Conservation (phyloP, 2,888 invertebrate genomes). For the Laspeyria flexula region DNA sequence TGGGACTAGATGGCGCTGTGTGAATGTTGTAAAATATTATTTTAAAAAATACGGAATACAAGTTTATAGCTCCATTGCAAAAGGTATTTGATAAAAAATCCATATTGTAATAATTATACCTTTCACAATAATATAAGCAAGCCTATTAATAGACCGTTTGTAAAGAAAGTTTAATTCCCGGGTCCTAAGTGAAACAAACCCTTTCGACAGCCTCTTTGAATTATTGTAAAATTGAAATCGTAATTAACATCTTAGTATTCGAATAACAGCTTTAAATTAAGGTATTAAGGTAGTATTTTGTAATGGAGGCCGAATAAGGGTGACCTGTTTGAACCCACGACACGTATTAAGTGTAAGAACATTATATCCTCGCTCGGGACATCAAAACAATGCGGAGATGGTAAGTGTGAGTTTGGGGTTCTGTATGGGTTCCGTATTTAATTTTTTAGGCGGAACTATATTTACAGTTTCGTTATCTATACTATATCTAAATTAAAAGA, state of each 20-base stretch:
- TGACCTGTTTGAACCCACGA: conserved; percentile 34
- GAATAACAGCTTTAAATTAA: conserved; percentile 9
- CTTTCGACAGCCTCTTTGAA: conserved; percentile 26
- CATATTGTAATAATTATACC: too few relatives aligned
- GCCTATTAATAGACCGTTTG: background rate
- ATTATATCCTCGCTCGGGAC: conserved; percentile 39
- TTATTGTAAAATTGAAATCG: conserved; percentile 47
- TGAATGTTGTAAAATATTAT: too few relatives aligned
- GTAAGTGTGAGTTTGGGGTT: conserved; percentile 23
- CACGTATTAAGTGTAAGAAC: conserved; percentile 49
- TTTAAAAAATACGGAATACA: too few relatives aligned
- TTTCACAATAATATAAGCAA: background rate
- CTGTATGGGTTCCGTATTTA: conserved; percentile 3
- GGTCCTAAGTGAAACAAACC: conserved; percentile 6
- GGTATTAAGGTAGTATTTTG: conserved; percentile 10
- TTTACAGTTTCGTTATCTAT: too few relatives aligned
- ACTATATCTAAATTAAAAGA: too few relatives aligned
- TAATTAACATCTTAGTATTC: conserved; percentile 30
- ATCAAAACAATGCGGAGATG: conserved; percentile 44
- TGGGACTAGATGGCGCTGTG: too few relatives aligned
- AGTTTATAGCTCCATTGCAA: too few relatives aligned
- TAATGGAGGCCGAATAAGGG: background rate
- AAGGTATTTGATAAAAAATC: too few relatives aligned
- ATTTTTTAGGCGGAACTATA: background rate
- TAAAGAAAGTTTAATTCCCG: background rate